Base-by-base conservation (phyloP, 2,113 vertebrate species). In the Pseudorasbora parva region DNA sequence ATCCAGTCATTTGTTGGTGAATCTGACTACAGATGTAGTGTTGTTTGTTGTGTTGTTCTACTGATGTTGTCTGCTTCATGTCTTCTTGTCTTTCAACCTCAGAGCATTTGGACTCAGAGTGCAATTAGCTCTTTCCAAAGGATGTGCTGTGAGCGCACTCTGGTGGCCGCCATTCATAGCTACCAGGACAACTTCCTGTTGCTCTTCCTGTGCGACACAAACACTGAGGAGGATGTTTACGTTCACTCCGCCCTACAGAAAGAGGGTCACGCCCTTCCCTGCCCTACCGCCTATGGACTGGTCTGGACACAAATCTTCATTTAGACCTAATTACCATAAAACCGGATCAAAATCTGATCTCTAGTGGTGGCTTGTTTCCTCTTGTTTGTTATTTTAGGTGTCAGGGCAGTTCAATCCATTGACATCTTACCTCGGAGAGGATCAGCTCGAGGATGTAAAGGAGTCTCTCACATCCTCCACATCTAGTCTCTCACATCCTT, bases 131-230 rank as follows among this genome's bases (percentile, higher is more conserved):
- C 89, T 8, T 99, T 99, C 84, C 91, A 92, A 89, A 91, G 92
- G 45, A 85, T 97, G 45, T 98, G 97, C 90, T 88, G 43, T 19
- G 89, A 94, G 69, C 94, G 93, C 87, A 90, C 94, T 0, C 89
- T 98, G 15, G 96, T 98, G 82, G 97, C 95, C 0, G 89, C 95
- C 0, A 90, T 97, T 74, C 92, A 96, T 89, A 90, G 95, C 86
- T 97, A 99, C 41, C 89, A 91, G 7, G 87, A 94, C 2, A 95
- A 94, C 10, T 85, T 97, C 79, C 92, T 98, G 87, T 92, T 96
- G 73, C 91, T 98, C 64, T 97, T 96, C 85, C 91, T 99, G 81
- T 98, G 97, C 86, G 97, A 99, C 90, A 98, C 97, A 0, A 92
- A 91, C 82, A 95, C 96, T 0, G 86, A 95, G 15, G 82, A 96